A percentile compares a stretch with the other conserved stretches of the same genome.
Evolutionary conservation across 1,140 invertebrate genomes (phyloP).

Genomic region (Bombus difficillimus): DNA sequence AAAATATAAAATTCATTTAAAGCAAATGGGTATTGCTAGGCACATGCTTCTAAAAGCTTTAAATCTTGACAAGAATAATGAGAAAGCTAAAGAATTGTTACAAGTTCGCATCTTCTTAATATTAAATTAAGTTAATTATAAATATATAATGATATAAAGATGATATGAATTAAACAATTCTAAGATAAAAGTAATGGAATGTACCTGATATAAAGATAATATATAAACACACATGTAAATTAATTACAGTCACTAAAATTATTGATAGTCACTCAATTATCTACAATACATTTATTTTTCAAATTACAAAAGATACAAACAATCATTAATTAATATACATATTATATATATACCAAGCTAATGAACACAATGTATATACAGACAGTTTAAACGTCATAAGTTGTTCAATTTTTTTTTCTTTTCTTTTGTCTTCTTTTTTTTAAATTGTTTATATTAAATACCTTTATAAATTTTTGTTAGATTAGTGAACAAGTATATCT

Average conservation of each 20-base stretch:
- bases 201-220: not conserved
- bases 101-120: constrained; percentile 30
- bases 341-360: not conserved
- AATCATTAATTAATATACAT: not conserved
- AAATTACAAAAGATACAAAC: not conserved
- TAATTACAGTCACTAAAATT: not conserved
- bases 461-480: not conserved
- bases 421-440: not conserved
- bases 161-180: not conserved
- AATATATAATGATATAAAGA: not conserved
- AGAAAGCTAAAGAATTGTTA: constrained; percentile 44
- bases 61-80: constrained; percentile 35
- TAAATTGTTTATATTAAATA: not conserved
- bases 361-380: not conserved
- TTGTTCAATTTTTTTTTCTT: not conserved
- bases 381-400: not conserved
- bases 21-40: constrained; percentile 53
- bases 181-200: constrained; percentile 3
- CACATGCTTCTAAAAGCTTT: constrained; percentile 55
- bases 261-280: not conserved
- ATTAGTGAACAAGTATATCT: not conserved
- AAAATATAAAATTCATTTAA: constrained; percentile 54
- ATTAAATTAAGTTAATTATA: not conserved
- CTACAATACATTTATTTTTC: not conserved
- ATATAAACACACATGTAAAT: not conserved